These are phyloP conservation scores for Nephrotoma appendiculata DNA, from an alignment of 2,888 invertebrate species.

Conservation along the genomic window DNA sequence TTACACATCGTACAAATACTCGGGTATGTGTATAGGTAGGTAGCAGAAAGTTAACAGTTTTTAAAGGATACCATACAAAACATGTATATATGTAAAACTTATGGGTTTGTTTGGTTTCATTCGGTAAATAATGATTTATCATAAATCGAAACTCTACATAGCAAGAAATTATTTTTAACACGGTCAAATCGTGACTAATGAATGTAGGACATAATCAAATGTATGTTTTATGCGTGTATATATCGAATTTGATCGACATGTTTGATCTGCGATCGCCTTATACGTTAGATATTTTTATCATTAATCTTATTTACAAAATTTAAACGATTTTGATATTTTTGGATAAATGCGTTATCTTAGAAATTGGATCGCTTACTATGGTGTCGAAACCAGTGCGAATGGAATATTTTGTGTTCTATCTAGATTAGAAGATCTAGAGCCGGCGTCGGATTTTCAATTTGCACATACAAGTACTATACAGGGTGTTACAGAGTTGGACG, in stretches of 20 bases:
- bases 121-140: background rate
- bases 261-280: background rate
- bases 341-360: background rate
- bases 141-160: background rate
- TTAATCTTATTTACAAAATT: background rate
- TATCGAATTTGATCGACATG: background rate
- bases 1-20: background rate
- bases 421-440: too few species aligned
- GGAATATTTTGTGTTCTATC: too few species aligned
- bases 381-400: too few species aligned
- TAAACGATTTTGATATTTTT: background rate
- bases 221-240: background rate
- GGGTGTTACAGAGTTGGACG: too few species aligned
- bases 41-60: background rate
- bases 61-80: background rate
- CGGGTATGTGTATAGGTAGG: background rate
- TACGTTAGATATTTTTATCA: background rate
- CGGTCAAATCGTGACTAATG: background rate
- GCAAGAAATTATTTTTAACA: background rate
- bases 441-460: too few species aligned
- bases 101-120: background rate
- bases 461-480: too few species aligned
- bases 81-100: background rate
- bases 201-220: background rate
- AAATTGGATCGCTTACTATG: background rate